Evolutionary conservation across 2,113 vertebrate species (phyloP), one percentile per base, ranked within the genome.

Genomic region (Solea senegalensis): DNA sequence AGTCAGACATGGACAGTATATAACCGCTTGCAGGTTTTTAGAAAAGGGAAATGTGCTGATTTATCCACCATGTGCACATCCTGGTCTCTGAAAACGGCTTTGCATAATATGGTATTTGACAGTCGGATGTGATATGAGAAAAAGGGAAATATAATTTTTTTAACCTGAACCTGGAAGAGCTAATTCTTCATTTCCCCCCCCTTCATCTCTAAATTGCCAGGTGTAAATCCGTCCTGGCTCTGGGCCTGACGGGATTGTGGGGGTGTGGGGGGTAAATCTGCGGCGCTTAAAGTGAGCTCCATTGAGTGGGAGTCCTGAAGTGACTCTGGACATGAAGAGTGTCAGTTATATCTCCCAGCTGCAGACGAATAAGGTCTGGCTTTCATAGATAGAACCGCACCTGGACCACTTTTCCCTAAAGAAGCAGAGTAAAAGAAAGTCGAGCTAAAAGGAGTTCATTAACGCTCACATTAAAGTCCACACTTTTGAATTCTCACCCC

Each of bases 101-200:
- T 91, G 88, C 91, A 91, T 90, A 91, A 90, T 88, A 67, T 73
- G 46, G 16, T 74, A 67, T 88, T 74, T 87, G 86, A 90, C 90
- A 88, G 87, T 65, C 41, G 76, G 83, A 88, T 83, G 83, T 71
- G 87, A 88, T 85, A 85, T 49, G 77, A 74, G 76, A 75, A 77
- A 84, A 70, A 86, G 75, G 84, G 88, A 89, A 86, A 73, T 69
- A 76, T 80, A 83, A 87, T 28, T 28, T 2, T 50, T 50, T 50
- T 82, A 61, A 83, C 80, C 69, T 84, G 80, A 88, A 90, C 83
- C 83, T 81, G 79, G 84, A 87, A 57, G 80, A 85, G 80, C 66
- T 88, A 88, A 90, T 89, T 89, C 82, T 80, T 74, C 72, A 76
- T 86, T 88, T 82, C 21, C 21, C 21, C 1, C 21, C 5, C 5